A percentile compares a stretch with the other conserved stretches of the same genome.
Evolutionary conservation across 2,113 vertebrate species (phyloP).

Genomic region (Rhegmatorhina hoffmannsi): DNA sequence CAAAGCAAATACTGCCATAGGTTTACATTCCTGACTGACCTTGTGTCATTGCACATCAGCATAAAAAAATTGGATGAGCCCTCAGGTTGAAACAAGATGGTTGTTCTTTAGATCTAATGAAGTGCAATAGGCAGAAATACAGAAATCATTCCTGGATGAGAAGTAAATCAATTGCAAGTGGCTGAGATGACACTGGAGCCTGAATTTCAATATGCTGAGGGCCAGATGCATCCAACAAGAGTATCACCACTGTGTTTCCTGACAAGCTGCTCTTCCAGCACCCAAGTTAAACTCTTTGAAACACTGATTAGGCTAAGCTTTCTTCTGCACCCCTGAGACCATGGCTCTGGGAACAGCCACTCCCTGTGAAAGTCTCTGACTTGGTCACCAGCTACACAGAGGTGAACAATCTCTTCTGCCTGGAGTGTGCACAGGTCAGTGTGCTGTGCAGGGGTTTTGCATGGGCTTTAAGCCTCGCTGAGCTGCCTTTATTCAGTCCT

Average conservation of each 20-base stretch:
- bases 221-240: neutral
- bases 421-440: neutral
- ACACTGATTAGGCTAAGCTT: neutral
- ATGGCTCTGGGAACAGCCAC: rapidly evolving
- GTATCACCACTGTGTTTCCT: neutral
- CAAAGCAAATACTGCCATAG: neutral
- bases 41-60: neutral
- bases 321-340: neutral
- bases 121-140: neutral
- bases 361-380: neutral
- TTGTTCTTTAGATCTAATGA: constrained; percentile 2
- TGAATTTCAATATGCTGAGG: neutral
- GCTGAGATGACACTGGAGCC: neutral
- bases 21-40: constrained; percentile 10
- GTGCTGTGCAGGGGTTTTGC: neutral
- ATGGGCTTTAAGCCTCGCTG: neutral
- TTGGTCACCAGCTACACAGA: neutral
- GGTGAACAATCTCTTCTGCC: neutral
- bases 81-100: neutral
- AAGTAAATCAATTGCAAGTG: constrained; percentile 21
- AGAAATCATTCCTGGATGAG: neutral
- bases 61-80: neutral
- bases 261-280: neutral
- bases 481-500: neutral
- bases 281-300: neutral